Base-by-base conservation (phyloP, 2,888 invertebrate species). In the Dryobotodes eremita region DNA sequence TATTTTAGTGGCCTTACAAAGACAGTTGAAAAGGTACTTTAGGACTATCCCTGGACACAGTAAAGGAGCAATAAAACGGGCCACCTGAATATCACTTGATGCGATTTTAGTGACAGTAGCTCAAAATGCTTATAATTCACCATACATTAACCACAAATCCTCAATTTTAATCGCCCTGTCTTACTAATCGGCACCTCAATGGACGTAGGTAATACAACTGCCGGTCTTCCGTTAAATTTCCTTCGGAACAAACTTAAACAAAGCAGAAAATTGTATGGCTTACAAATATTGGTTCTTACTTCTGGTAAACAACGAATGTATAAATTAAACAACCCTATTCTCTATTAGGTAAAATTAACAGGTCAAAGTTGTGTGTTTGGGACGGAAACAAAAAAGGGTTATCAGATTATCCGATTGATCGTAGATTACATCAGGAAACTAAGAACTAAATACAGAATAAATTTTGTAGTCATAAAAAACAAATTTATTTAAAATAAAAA, bases 251-350 rank as follows among this genome's bases (percentile, higher is more conserved):
- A 75, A 82, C 65, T 71, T 77, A 81, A 84, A 74, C 59, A 75
- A 77, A 77, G 31, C 77, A 77, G 77, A 77, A 81, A 74, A 78
- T 74, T 79, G 55, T 71, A 75, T 64, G 55, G 59, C 50, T 71
- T 8, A 74, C 82, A 79, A 84, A 79, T 84, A 75, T 84, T 79
- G 59, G 66, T 59, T 62, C 65, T 36, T 82, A 82, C 62, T 82
- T 72, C 53, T 59, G 53, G 1, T 70, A 77, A 77, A 75, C 57
- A n/a, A 26, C 6, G 55, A 55, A 65, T 15, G 59, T 71, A 59
- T 66, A 66, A 71, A 59, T 79, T 82, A 17, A 13, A 62, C 46
- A 71, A 57, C 36, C 46, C 62, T 66, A 31, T 62, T 73, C 62
- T 73, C 57, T 66, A 57, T 80, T 76, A 70, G 23, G 46, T 62